Base-by-base conservation (phyloP, 2,113 vertebrate species). In the Paralichthys olivaceus region DNA sequence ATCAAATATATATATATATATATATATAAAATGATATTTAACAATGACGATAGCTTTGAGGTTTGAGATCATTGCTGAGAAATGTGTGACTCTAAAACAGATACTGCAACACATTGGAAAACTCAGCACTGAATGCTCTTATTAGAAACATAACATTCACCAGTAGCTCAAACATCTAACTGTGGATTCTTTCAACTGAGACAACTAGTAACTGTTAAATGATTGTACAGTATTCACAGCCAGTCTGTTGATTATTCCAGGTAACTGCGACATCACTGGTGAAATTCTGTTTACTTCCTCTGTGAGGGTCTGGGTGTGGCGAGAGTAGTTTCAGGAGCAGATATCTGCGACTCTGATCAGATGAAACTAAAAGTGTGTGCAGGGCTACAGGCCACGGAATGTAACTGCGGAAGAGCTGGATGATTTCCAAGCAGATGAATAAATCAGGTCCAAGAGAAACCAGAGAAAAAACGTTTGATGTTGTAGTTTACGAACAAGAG, bases 241-340 rank as follows among this genome's bases (percentile, higher is more conserved):
- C 2, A 3, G 7, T 13, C 1, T 20, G 3, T n/a, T 12, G 7
- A 25, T 65, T 34, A 43, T 40, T 32, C 20, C 5, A 29, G 25
- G 32, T 29, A 28, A 43, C 32, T 29, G 26, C 0, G 37, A n/a
- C 5, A 34, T 43, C 1, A 11, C 7, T 22, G 17, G 34, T n/a
- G 66, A 75, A 60, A 62, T 12, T 13, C 32, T 17, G 5, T 57
- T 61, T 32, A 65, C 58, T 55, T 51, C 9, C 3, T 23, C 49
- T 22, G 20, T 40, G 37, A 40, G 9, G n/a, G 29, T 19, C 51
- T 51, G 81, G 84, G 88, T 83, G 88, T 83, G 88, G 81, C 80
- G 57, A 17, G 12, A 4, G 1, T 4, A 6, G 11, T 49, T 58
- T n/a, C 15, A 51, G 14, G 15, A 7, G n/a, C 20, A 29, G 13